Conservation (phyloP, 2,113 vertebrate genomes). For the Periophthalmodon schlosseri region DNA sequence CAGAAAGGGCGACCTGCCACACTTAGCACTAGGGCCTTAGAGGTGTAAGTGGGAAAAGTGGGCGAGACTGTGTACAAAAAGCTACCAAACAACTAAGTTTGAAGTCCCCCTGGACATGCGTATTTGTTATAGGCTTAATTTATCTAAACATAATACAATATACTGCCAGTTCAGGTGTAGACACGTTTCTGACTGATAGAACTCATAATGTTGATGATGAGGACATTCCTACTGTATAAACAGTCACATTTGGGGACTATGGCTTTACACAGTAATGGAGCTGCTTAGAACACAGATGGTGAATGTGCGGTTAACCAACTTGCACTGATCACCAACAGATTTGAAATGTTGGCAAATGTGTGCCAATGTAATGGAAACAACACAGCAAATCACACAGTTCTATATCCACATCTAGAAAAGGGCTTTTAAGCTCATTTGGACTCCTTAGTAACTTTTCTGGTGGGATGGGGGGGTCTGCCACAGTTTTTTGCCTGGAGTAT, state of each 20-base stretch:
- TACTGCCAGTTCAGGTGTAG: not conserved
- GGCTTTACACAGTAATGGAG: not conserved
- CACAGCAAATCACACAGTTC: not conserved
- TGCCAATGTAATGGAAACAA: not conserved
- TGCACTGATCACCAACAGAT: constrained; percentile 2
- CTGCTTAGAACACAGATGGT: constrained; percentile 3
- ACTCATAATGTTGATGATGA: not conserved
- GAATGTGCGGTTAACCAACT: constrained; percentile 6
- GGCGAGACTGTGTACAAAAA: no score
- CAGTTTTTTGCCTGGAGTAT: no score
- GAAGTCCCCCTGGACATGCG: no score
- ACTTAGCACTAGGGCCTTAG: no score
- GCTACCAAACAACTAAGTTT: no score
- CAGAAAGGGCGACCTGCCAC: no score
- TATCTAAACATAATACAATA: no score
- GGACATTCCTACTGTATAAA: not conserved
- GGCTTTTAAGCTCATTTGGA: not conserved
- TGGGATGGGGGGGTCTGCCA: no score
- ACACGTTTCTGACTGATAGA: not conserved
- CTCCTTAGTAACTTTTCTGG: no score
- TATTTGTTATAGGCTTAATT: no score
- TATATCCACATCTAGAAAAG: not conserved
- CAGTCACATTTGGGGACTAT: not conserved
- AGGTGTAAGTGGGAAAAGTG: no score
- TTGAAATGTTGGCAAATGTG: not conserved